Evolutionary conservation across 2,113 vertebrate genomes (phyloP).

Genomic region (Oncorhynchus keta): DNA sequence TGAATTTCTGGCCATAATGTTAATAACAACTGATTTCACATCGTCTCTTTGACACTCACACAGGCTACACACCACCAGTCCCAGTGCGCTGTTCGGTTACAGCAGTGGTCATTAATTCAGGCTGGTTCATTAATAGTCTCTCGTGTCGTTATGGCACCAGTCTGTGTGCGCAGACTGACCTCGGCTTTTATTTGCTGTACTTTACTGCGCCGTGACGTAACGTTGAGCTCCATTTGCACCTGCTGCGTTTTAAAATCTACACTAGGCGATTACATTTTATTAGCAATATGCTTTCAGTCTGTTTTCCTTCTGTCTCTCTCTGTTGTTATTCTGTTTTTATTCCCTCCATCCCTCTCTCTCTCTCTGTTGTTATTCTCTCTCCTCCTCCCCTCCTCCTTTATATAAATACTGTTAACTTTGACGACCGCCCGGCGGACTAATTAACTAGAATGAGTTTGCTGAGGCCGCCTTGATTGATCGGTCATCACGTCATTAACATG

Average conservation of each 20-base stretch:
- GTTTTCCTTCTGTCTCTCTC: background rate
- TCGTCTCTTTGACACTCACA: background rate
- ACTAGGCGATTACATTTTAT: no score
- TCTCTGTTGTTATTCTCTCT: background rate
- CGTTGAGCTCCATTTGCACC: background rate
- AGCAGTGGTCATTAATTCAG: background rate
- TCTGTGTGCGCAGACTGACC: background rate
- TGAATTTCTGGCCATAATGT: background rate
- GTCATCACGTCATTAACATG: conserved; percentile 25
- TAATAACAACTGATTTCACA: background rate
- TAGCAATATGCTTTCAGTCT: background rate
- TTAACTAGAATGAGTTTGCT: conserved; percentile 18
- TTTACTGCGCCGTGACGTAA: background rate
- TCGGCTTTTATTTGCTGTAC: background rate
- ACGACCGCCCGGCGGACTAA: conserved; percentile 11
- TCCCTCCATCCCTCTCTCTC: background rate
- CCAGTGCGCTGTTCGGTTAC: background rate
- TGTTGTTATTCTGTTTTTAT: background rate
- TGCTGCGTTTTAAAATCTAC: no score
- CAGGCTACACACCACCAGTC: background rate
- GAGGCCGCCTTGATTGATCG: conserved; percentile 14
- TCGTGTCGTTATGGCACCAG: background rate
- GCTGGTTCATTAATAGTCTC: background rate
- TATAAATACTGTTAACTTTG: conserved; percentile 10
- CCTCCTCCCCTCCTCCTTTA: background rate